Evolutionary conservation across 1,140 invertebrate species (phyloP), one percentile per base, ranked within the genome.

Genomic region (Drepana arcuata): DNA sequence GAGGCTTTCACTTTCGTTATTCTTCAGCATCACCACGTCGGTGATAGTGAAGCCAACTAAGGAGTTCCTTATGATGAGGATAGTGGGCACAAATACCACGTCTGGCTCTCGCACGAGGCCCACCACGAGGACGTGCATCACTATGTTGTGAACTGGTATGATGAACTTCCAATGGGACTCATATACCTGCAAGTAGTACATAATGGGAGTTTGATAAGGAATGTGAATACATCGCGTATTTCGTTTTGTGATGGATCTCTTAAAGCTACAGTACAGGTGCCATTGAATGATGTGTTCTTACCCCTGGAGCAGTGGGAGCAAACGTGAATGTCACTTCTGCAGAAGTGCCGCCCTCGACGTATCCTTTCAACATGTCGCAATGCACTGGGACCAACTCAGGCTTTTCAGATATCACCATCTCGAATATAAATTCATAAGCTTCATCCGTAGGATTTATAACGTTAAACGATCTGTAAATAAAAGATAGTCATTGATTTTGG

Each of bases 111-210:
- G 53, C 2, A 79, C 77, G 11, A 71, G 28, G 6, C 77, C 77
- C 6, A 73, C 77, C 1, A 79, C 65, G 23, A 79, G 29, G 14
- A 79, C 31, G 43, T 71, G 57, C 13, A 79, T 66, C 1, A 45
- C 42, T 14, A 81, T 28, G 5, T 57, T 61, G 34, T 69, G 34
- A 1, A 40, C 36, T 3, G 61, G 58, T 35, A 82, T 74, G 5
- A 61, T 37, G 23, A 78, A 78, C 35, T 74, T 75, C 78, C 77
- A 81, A 38, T 68, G 65, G 0, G 72, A 77, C 44, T 79, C 74
- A 30, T 75, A 77, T 25, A 67, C 48, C 77, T 81, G 35, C 7
- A 51, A 52, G 34, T 23, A 44, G 32, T 30, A 29, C 16, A 21
- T n/a, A n/a, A n/a, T n/a, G n/a, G n/a, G n/a, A n/a, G n/a, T n/a